phyloP scores from a whole-genome alignment of 2,797 vertebrate genomes.

The Octomys mimax region DNA sequence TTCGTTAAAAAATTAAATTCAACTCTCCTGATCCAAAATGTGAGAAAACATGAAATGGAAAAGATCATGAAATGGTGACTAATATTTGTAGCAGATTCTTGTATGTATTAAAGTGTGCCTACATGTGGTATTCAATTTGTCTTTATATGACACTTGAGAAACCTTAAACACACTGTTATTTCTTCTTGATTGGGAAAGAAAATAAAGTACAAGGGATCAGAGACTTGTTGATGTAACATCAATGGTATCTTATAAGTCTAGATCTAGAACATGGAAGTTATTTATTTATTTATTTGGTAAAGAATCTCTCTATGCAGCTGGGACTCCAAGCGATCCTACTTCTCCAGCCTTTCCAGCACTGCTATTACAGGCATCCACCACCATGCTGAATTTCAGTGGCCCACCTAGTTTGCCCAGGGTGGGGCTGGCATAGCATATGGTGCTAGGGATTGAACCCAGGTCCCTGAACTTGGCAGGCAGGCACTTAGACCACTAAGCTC shows the following conservation, averaged over 20 bases:
- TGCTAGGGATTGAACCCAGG: no score
- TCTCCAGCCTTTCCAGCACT: no score
- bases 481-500: no score
- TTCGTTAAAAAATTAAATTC: neutral
- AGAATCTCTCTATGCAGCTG: no score
- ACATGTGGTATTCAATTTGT: constrained; percentile 24
- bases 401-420: no score
- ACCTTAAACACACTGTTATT: neutral
- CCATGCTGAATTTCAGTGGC: no score
- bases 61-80: neutral
- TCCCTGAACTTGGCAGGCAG: no score
- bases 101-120: neutral
- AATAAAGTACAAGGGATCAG: neutral
- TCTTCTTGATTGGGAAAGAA: neutral
- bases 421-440: no score
- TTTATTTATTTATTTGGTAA: no score
- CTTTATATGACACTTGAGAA: constrained; percentile 7
- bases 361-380: no score
- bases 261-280: neutral
- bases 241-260: neutral
- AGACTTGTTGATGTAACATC: neutral
- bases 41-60: neutral
- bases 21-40: neutral
- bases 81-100: neutral
- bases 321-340: no score